Conservation (phyloP, 2,888 invertebrate genomes). For the Troglohyphantes excavatus region DNA sequence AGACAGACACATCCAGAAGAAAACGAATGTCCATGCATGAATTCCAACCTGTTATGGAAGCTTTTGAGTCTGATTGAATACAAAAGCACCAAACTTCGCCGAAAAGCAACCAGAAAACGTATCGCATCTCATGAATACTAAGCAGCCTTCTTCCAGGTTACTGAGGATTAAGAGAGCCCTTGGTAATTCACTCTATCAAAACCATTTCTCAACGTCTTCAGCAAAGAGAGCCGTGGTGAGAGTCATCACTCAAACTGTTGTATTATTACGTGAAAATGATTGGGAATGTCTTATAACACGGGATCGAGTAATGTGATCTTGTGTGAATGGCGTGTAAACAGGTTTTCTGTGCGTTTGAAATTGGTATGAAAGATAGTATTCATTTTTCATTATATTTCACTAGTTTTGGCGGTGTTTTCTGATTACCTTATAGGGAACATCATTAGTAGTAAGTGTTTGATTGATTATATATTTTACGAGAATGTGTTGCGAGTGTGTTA, state of each 20-base stretch:
- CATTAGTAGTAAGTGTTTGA: too few relatives aligned
- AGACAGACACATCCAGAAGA: too few relatives aligned
- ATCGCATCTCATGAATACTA: slow-evolving; percentile 16
- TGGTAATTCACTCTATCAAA: neutral
- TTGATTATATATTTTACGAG: too few relatives aligned
- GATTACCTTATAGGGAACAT: too few relatives aligned
- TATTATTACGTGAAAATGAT: slow-evolving; percentile 23
- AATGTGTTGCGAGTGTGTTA: too few relatives aligned
- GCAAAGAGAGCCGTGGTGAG: slow-evolving; percentile 9
- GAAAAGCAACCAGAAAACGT: slow-evolving; percentile 5
- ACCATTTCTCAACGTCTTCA: slow-evolving; percentile 32
- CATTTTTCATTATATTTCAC: too few relatives aligned
- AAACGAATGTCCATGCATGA: neutral
- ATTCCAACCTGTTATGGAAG: neutral
- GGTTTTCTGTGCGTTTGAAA: neutral
- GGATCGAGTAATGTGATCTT: slow-evolving; percentile 13
- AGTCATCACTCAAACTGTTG: slow-evolving; percentile 36
- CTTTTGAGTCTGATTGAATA: neutral
- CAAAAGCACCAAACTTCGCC: neutral
- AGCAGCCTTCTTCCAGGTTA: neutral
- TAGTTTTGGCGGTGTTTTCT: too few relatives aligned
- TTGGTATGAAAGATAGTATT: too few relatives aligned
- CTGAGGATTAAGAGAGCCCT: neutral
- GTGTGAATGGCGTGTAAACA: neutral
- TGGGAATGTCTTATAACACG: slow-evolving; percentile 2